Evolutionary conservation across 2,113 vertebrate genomes (phyloP).

Genomic region (Bucco capensis): DNA sequence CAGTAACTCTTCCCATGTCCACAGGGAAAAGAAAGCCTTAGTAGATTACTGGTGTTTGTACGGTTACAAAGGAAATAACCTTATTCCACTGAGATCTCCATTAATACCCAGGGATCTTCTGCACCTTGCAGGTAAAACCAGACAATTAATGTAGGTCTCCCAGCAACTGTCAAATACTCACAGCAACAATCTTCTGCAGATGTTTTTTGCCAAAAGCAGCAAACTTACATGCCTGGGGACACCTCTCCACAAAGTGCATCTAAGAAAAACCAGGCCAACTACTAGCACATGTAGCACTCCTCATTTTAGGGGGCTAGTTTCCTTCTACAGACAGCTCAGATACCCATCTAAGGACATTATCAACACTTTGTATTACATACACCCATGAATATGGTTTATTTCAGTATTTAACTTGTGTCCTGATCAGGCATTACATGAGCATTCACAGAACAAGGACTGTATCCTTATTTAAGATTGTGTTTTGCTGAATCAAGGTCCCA

Average conservation of each 20-base stretch:
- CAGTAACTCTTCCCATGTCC: neutral
- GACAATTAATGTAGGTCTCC: neutral
- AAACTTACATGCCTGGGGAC: neutral
- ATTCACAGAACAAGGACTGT: neutral
- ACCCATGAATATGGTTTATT: neutral
- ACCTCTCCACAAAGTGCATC: neutral
- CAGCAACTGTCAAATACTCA: neutral
- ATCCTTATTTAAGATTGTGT: neutral
- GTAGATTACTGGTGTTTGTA: neutral
- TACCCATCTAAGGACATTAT: neutral
- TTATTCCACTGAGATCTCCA: neutral
- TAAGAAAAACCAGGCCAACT: neutral
- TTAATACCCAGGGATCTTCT: neutral
- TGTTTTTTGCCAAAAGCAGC: neutral
- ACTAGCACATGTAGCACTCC: neutral
- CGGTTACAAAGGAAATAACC: neutral
- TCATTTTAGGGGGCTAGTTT: neutral
- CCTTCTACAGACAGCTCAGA: neutral
- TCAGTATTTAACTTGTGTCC: neutral
- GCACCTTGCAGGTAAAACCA: neutral
- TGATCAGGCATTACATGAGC: neutral
- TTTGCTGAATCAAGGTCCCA: conserved; percentile 45
- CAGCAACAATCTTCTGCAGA: neutral
- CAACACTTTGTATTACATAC: neutral
- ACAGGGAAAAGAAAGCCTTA: neutral